phyloP scores from a whole-genome alignment of 2,797 vertebrate genomes.

The Sebastolobus altivelis region DNA sequence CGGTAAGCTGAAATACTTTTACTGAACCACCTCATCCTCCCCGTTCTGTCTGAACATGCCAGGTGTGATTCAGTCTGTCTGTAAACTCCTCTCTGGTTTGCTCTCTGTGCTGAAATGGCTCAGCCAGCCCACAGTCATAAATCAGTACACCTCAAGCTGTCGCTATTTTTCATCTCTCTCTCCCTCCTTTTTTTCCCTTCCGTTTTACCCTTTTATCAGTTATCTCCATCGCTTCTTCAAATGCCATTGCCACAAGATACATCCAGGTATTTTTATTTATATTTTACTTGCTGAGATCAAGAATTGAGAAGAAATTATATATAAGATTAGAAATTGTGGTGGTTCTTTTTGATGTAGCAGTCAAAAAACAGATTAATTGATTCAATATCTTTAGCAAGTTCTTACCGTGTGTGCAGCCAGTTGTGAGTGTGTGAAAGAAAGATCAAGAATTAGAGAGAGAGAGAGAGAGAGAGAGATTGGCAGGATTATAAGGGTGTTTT shows the following conservation, averaged over 20 bases:
- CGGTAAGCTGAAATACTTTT: slow-evolving; percentile 51
- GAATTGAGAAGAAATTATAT: slow-evolving; percentile 7
- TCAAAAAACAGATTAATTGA: slow-evolving; percentile 16
- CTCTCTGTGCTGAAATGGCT: slow-evolving; percentile 47
- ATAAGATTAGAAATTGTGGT: slow-evolving; percentile 2
- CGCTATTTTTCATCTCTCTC: slow-evolving; percentile 45
- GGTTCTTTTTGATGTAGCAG: slow-evolving; percentile 1
- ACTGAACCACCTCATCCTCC: slow-evolving; percentile 50
- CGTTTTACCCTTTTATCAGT: slow-evolving; percentile 30
- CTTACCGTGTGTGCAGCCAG: slow-evolving; percentile 14
- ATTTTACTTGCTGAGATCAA: not conserved
- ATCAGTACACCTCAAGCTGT: slow-evolving; percentile 71
- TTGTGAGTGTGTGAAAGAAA: not conserved
- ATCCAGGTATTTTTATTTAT: slow-evolving; percentile 21
- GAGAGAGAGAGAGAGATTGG: slow-evolving; percentile 51
- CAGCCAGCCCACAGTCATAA: slow-evolving; percentile 63
- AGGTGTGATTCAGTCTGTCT: slow-evolving; percentile 70
- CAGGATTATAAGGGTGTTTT: slow-evolving; percentile 80
- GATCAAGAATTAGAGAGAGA: not conserved
- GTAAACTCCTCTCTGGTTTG: slow-evolving; percentile 59
- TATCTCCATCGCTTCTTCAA: slow-evolving; percentile 39
- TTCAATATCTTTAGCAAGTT: slow-evolving; percentile 18
- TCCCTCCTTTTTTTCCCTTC: slow-evolving; percentile 18
- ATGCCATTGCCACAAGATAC: slow-evolving; percentile 19
- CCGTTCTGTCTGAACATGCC: slow-evolving; percentile 74